Evolutionary conservation across 2,797 vertebrate species (phyloP), one percentile per base, ranked within the genome.

Genomic region (Vipera latastei): DNA sequence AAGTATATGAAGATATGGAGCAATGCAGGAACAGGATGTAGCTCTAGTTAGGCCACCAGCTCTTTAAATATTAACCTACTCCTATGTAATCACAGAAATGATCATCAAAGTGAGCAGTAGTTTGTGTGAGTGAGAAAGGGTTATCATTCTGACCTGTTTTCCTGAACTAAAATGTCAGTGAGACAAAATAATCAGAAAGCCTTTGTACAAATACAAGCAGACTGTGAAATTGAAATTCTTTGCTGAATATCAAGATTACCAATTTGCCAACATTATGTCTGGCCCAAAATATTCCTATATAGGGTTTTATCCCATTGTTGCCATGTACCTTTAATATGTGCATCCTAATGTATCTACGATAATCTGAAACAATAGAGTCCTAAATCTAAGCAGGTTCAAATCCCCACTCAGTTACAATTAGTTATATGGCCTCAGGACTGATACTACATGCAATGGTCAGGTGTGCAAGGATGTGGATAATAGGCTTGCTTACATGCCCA

Each of bases 31-130:
- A 63, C 87, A 83, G 65, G 69, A 89, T 61, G 69, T 55, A 63
- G 69, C 57, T 85, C n/a, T 53, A 26, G 11, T 85, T 51, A 83
- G 83, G 65, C 14, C 88, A 53, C 22, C 48, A 85, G 69, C 53
- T 51, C 88, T 92, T 85, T 69, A 92, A 89, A 89, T 92, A 89
- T 92, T 92, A 89, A 89, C 90, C 69, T 48, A 83, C 32, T 28
- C 57, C 16, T 57, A 32, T 20, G 63, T 78, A n/a, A 38, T 73
- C 86, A 92, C 63, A 60, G 18, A 78, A 85, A 91, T 60, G 48
- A 86, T 83, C 91, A 89, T 89, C 69, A 92, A 85, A 83, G 91
- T 92, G 51, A 89, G 32, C 88, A 61, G 14, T 20, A 55, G 20
- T 85, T 51, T 60, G 44, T 60, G n/a, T 89, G 88, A 59, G 56